Evolutionary conservation across 2,113 vertebrate genomes (phyloP).

Genomic region (Pelusios castaneus): DNA sequence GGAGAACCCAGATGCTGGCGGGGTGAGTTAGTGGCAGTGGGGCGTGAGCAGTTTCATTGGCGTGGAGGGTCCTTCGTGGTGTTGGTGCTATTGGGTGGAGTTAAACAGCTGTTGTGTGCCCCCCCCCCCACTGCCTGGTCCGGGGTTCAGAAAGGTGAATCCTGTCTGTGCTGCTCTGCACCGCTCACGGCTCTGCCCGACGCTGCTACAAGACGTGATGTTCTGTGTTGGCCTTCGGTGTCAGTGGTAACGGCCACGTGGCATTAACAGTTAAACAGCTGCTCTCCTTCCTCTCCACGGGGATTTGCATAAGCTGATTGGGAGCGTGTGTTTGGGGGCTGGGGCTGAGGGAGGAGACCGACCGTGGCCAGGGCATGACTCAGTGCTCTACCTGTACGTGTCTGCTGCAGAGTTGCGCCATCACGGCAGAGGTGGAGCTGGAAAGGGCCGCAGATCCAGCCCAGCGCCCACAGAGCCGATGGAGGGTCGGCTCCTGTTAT

Average conservation of each 20-base stretch:
- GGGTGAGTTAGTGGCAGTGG: too few relatives aligned
- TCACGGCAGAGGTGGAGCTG: slow-evolving; percentile 53
- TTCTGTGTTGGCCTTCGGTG: background rate
- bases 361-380: too few relatives aligned
- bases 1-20: background rate
- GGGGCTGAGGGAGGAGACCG: background rate
- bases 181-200: background rate
- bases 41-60: background rate
- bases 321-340: slow-evolving; percentile 20
- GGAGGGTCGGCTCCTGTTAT: background rate
- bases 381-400: slow-evolving; percentile 42
- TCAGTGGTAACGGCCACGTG: background rate
- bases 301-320: background rate
- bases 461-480: background rate
- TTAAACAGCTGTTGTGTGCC: background rate
- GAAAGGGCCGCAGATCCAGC: background rate
- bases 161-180: background rate
- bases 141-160: background rate
- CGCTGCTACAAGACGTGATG: slow-evolving; percentile 22
- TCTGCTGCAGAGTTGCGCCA: background rate
- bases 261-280: slow-evolving; percentile 36
- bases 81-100: background rate
- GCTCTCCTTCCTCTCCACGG: background rate
- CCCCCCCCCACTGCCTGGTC: background rate
- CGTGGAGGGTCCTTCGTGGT: background rate